phyloP scores from a whole-genome alignment of 1,140 invertebrate genomes.

The Eriocheir sinensis region DNA sequence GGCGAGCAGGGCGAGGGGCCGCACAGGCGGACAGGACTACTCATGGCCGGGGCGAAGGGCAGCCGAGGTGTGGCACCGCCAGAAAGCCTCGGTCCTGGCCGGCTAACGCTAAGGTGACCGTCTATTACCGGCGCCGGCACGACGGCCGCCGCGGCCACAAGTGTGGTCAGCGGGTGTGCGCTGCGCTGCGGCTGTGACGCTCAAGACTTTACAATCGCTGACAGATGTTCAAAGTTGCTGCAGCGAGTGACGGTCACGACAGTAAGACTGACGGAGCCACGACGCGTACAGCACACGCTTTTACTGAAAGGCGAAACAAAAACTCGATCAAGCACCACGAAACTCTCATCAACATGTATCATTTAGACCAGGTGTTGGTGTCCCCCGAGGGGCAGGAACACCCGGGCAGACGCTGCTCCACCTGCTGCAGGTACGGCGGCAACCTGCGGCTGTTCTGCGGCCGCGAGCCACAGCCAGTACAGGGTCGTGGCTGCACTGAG shows the following conservation, averaged over 20 bases:
- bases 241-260: neutral
- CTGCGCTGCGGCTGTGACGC: neutral
- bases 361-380: neutral
- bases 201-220: slow-evolving; percentile 25
- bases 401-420: neutral
- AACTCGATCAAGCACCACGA: neutral
- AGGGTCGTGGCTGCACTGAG: slow-evolving; percentile 31
- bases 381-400: neutral
- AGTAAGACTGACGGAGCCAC: neutral
- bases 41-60: neutral
- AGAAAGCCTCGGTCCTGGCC: neutral
- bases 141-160: neutral
- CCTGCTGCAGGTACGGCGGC: neutral
- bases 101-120: neutral
- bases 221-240: neutral
- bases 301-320: neutral
- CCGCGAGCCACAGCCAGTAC: neutral
- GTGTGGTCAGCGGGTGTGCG: neutral
- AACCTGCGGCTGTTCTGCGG: neutral
- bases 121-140: slow-evolving; percentile 7
- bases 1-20: neutral
- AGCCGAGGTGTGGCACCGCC: neutral
- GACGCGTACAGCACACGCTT: neutral
- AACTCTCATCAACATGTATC: neutral
- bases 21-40: neutral